These are phyloP conservation scores for Tenualosa thibaudeaui DNA, from an alignment of 2,797 vertebrate genomes.

Conservation along the genomic window DNA sequence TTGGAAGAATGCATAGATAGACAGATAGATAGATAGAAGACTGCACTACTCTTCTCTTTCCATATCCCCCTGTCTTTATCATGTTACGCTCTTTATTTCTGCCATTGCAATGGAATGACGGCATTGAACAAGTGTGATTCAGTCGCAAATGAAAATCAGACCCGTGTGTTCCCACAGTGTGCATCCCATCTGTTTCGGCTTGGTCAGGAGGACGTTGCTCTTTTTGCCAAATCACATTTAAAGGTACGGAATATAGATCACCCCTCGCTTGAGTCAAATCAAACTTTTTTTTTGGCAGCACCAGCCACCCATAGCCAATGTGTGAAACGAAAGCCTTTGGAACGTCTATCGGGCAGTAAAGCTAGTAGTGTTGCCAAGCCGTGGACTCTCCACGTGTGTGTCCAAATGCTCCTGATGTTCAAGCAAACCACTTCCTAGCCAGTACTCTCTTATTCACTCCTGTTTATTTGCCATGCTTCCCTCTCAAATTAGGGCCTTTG, in stretches of 20 bases:
- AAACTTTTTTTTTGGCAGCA: not conserved
- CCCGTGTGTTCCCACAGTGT: not conserved
- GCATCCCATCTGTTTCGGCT: not conserved
- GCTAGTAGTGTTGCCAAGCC: not conserved
- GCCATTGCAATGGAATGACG: not conserved
- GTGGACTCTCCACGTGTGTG: not conserved
- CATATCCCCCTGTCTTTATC: not conserved
- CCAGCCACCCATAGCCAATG: not conserved
- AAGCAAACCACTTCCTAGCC: not conserved
- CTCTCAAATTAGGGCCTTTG: not conserved
- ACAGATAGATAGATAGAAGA: too few species aligned
- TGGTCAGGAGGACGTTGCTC: not conserved
- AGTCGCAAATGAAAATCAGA: slow-evolving; percentile 9
- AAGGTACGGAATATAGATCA: not conserved
- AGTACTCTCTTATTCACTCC: not conserved
- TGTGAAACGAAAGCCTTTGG: not conserved
- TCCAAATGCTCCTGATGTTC: not conserved
- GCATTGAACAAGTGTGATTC: slow-evolving; percentile 5
- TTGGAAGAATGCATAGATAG: too few species aligned
- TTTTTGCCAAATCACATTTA: not conserved
- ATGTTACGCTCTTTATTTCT: not conserved
- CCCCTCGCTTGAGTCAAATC: not conserved
- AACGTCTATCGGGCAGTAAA: not conserved
- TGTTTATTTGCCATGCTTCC: not conserved
- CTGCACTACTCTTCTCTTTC: too few species aligned